Percentiles rank a stretch among this genome's conserved stretches.
These are phyloP conservation scores for Pipa parva DNA, from an alignment of 2,113 vertebrate genomes.

Conservation along the genomic window DNA sequence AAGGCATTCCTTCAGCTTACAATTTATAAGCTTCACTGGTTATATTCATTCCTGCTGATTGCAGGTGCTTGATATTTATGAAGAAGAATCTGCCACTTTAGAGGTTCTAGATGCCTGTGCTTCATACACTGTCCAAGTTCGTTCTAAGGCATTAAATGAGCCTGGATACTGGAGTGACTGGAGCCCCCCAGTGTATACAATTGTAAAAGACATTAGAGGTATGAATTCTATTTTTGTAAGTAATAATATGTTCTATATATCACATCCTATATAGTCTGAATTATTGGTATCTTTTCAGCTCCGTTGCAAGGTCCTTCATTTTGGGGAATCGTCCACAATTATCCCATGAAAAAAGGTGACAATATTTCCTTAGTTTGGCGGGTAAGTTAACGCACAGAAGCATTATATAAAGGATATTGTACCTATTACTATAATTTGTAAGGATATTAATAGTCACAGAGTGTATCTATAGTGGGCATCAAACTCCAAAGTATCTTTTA, in stretches of 20 bases:
- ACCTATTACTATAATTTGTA: neutral
- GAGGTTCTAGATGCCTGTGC: constrained; percentile 63
- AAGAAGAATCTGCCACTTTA: constrained; percentile 45
- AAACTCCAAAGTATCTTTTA: too few species aligned
- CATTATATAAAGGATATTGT: neutral
- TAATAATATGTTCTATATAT: neutral
- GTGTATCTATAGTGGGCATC: too few species aligned
- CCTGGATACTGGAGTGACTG: constrained; percentile 82
- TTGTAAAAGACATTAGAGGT: constrained; percentile 75
- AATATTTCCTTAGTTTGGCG: constrained; percentile 82
- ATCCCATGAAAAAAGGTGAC: constrained; percentile 57
- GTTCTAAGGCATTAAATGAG: constrained; percentile 63
- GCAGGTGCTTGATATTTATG: constrained; percentile 50
- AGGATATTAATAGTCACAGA: too few species aligned
- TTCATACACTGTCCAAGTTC: constrained; percentile 67
- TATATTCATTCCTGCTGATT: too few species aligned
- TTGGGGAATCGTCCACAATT: constrained; percentile 73
- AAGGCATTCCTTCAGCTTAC: too few species aligned
- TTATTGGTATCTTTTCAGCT: constrained; percentile 57
- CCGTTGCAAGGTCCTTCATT: constrained; percentile 83
- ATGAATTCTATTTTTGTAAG: neutral
- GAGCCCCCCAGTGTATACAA: constrained; percentile 64
- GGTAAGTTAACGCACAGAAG: constrained; percentile 62
- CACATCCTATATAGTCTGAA: neutral
- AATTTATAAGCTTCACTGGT: too few species aligned